A percentile compares a stretch with the other conserved stretches of the same genome.
These are phyloP conservation scores for Drosophila gaucha DNA, from an alignment of 2,888 invertebrate genomes.

Conservation along the genomic window DNA sequence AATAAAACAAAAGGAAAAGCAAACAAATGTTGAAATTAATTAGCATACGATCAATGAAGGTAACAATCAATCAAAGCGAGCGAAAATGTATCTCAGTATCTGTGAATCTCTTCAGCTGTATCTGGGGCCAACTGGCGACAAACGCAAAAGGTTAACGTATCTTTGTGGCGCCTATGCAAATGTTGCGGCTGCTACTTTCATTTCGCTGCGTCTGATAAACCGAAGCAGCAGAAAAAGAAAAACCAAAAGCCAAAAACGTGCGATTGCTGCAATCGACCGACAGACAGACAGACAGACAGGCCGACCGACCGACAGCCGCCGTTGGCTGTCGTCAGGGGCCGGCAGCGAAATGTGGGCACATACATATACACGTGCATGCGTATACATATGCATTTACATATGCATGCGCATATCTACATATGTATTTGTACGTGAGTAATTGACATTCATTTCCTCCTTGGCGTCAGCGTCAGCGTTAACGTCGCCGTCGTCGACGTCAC, in stretches of 20 bases:
- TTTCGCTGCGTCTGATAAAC: conserved; percentile 48
- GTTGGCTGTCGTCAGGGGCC: conserved; percentile 43
- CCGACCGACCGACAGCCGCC: conserved; percentile 10
- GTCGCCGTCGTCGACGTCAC: conserved; percentile 39
- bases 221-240: not conserved
- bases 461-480: too few species aligned
- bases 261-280: conserved; percentile 55
- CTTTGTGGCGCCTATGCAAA: conserved; percentile 67
- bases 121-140: conserved; percentile 38
- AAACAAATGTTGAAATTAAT: conserved; percentile 31
- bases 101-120: conserved; percentile 4
- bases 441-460: conserved; percentile 70
- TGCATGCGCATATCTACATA: conserved; percentile 25
- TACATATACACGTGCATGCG: not conserved
- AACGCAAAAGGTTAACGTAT: conserved; percentile 58
- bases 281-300: conserved; percentile 4
- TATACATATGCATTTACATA: conserved; percentile 17
- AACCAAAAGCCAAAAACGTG: conserved; percentile 36
- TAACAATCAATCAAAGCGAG: conserved; percentile 36
- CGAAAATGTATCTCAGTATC: conserved; percentile 4
- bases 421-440: conserved; percentile 59
- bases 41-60: conserved; percentile 35
- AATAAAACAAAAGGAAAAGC: conserved; percentile 1
- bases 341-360: conserved; percentile 6
- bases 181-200: conserved; percentile 59